Conservation (phyloP, 1,140 invertebrate species). For the Dendrolimus punctatus region DNA sequence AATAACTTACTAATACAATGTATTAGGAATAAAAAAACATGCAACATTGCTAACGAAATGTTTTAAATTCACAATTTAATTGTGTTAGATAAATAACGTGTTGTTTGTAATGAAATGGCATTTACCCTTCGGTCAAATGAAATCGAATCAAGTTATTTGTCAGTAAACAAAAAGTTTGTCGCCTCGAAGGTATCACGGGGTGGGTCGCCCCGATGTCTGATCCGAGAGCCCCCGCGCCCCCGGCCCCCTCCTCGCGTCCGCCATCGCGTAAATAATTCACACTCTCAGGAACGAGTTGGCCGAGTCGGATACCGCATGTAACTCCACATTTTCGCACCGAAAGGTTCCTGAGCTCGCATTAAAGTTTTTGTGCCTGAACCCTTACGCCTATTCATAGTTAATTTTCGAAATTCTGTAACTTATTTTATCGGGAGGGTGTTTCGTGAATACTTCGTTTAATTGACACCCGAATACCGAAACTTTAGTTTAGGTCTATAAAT, state of each 20-base stretch:
- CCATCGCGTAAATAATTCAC: constrained; percentile 51
- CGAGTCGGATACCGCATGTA: constrained; percentile 49
- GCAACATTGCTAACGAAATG: too few relatives aligned
- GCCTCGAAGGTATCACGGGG: constrained; percentile 30
- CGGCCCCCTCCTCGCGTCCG: constrained; percentile 26
- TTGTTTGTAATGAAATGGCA: not conserved
- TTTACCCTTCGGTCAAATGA: constrained; percentile 13
- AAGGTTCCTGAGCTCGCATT: constrained; percentile 43
- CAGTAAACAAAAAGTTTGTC: constrained; percentile 41
- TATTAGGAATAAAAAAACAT: too few relatives aligned
- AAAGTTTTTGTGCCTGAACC: constrained; percentile 47
- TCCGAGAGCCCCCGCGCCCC: not conserved
- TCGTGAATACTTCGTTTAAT: constrained; percentile 47
- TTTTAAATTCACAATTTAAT: too few relatives aligned
- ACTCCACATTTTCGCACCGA: constrained; percentile 55
- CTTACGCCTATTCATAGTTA: constrained; percentile 45
- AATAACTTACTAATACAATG: too few relatives aligned
- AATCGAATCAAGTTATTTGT: constrained; percentile 24
- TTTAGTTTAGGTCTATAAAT: constrained; percentile 27
- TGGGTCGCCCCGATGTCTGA: constrained; percentile 2
- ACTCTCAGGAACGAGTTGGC: constrained; percentile 33
- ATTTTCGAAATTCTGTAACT: constrained; percentile 53
- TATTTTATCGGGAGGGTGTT: constrained; percentile 40
- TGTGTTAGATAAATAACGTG: not conserved
- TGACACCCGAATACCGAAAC: constrained; percentile 28